Conservation (phyloP, 1,140 invertebrate genomes). For the Drosophila mauritiana region DNA sequence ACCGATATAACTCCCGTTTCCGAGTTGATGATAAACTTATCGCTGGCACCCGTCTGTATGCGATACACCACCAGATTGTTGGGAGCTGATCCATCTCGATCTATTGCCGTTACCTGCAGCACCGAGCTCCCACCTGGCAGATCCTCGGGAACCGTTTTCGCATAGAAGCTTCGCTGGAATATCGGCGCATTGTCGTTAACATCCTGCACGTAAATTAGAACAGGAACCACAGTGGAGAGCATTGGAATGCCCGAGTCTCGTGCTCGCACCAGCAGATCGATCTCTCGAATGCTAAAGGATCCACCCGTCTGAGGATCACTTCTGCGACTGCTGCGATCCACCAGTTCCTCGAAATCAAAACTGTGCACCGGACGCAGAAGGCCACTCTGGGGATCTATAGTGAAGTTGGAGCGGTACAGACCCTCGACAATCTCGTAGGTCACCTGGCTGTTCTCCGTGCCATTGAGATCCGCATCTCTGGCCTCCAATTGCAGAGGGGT, state of each 20-base stretch:
- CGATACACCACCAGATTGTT: constrained; percentile 95
- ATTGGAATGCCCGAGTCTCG: constrained; percentile 92
- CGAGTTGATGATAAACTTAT: constrained; percentile 96
- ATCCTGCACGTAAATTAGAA: constrained; percentile 94
- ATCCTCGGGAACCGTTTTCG: constrained; percentile 92
- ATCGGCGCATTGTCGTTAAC: constrained; percentile 93
- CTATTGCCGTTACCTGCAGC: constrained; percentile 92
- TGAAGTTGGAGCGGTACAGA: constrained; percentile 91
- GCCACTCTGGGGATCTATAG: constrained; percentile 90
- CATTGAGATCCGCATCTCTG: constrained; percentile 93
- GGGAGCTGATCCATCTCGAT: constrained; percentile 93
- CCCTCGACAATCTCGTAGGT: constrained; percentile 92
- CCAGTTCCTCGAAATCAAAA: constrained; percentile 92
- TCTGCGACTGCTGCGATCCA: constrained; percentile 48
- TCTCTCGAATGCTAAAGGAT: constrained; percentile 86
- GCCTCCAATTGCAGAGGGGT: constrained; percentile 91
- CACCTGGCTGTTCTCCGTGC: constrained; percentile 94
- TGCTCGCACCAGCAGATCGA: constrained; percentile 91
- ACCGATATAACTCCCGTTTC: constrained; percentile 93
- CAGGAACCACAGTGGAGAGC: constrained; percentile 89
- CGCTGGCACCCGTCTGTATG: constrained; percentile 93
- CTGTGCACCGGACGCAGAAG: constrained; percentile 88
- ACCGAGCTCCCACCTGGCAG: constrained; percentile 91
- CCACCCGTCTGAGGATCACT: constrained; percentile 74
- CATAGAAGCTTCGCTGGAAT: constrained; percentile 91